A percentile compares a stretch with the other conserved stretches of the same genome.
Evolutionary conservation across 53 echinoderm and acorn worm species (phyloP).

Genomic region (Temnopleurus reevesii): DNA sequence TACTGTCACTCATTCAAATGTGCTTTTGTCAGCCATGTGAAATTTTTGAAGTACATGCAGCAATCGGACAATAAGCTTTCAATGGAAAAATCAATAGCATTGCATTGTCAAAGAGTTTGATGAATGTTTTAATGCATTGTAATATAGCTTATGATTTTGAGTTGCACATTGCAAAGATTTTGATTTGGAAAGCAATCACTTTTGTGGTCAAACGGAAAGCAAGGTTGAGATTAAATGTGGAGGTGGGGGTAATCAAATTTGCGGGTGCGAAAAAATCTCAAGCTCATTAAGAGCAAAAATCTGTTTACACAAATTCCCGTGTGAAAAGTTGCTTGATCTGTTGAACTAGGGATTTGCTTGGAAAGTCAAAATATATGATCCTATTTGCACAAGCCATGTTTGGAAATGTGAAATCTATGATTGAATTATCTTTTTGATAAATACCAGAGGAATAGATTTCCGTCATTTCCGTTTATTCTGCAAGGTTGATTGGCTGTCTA

Average conservation of each 20-base stretch:
- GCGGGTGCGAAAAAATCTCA: neutral
- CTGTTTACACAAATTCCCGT: neutral
- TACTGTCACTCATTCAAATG: neutral
- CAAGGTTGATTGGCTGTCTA: conserved; percentile 9
- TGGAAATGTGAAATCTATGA: too few relatives aligned
- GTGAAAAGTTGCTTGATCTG: neutral
- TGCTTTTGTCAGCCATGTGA: neutral
- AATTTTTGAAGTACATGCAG: neutral
- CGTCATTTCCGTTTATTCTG: conserved; percentile 1
- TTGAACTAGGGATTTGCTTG: neutral
- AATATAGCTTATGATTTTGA: neutral
- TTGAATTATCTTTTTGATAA: too few relatives aligned
- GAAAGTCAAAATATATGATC: neutral
- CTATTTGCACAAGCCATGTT: neutral
- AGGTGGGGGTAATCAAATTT: neutral
- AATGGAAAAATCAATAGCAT: neutral
- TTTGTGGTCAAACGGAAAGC: neutral
- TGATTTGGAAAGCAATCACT: neutral
- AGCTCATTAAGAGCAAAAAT: neutral
- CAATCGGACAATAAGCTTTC: neutral
- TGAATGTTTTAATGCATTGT: neutral
- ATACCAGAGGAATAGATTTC: too few relatives aligned
- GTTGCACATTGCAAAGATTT: neutral
- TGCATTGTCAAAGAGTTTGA: neutral
- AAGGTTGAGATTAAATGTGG: neutral